These are phyloP conservation scores for Psephotus haematonotus DNA, from an alignment of 2,113 vertebrate genomes.

Conservation along the genomic window DNA sequence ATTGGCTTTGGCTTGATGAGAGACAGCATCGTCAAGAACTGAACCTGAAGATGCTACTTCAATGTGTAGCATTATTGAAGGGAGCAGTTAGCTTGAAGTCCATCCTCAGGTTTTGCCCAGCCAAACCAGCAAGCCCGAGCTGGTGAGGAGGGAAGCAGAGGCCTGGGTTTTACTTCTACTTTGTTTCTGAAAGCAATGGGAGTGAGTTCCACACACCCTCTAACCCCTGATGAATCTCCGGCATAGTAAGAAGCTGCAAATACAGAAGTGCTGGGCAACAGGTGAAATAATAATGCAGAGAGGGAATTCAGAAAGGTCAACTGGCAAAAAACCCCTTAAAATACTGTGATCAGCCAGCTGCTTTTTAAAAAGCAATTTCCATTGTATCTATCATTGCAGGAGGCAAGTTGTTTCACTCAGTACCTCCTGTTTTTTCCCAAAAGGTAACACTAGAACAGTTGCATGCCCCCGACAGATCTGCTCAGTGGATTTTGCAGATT, in stretches of 20 bases:
- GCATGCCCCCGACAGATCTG: constrained; percentile 38
- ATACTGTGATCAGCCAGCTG: constrained; percentile 27
- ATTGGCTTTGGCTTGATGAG: background rate
- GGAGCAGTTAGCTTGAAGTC: background rate
- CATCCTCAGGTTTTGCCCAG: background rate
- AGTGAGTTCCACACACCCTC: background rate
- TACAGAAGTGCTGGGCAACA: background rate
- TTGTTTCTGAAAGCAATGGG: background rate
- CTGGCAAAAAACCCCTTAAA: background rate
- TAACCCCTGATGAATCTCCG: background rate
- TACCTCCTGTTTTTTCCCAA: constrained; percentile 54
- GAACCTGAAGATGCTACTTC: background rate
- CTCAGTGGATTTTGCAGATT: constrained; percentile 28
- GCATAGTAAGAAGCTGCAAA: background rate
- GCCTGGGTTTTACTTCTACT: background rate
- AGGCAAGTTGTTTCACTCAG: constrained; percentile 30
- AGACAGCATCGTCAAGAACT: background rate
- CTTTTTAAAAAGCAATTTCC: constrained; percentile 2
- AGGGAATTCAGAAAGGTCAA: background rate
- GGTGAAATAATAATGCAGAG: background rate
- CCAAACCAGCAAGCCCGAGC: background rate
- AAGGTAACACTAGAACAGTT: constrained; percentile 40
- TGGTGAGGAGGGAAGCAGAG: background rate
- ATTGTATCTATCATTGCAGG: background rate
- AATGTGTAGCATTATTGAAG: background rate